A percentile compares a stretch with the other conserved stretches of the same genome.
These are phyloP conservation scores for Barypeithes pellucidus DNA, from an alignment of 2,888 invertebrate species.

Conservation along the genomic window DNA sequence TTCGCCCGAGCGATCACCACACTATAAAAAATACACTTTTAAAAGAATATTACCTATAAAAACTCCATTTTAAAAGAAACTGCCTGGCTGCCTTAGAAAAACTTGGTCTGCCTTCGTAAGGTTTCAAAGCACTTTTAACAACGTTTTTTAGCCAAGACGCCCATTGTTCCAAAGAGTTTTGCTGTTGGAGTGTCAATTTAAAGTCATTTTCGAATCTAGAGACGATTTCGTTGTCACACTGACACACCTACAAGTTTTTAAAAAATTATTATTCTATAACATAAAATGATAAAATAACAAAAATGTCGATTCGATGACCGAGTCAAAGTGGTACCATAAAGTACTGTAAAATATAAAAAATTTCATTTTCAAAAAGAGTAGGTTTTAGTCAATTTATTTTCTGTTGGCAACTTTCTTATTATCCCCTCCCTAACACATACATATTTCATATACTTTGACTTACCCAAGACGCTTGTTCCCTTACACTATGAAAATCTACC, in stretches of 20 bases:
- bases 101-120: conserved; percentile 87
- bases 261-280: not conserved
- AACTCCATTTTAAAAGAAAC: conserved; percentile 98
- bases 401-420: too few species aligned
- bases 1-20: not conserved
- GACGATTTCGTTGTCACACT: conserved; percentile 88
- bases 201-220: conserved; percentile 92
- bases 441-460: conserved; percentile 16
- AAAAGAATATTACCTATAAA: conserved; percentile 82
- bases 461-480: conserved; percentile 93
- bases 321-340: too few species aligned
- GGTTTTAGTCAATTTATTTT: too few species aligned
- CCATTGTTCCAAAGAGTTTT: conserved; percentile 97
- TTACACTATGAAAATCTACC: conserved; percentile 98
- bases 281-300: too few species aligned
- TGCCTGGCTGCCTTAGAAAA: conserved; percentile 91
- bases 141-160: conserved; percentile 97
- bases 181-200: conserved; percentile 91
- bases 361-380: too few species aligned
- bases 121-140: conserved; percentile 90
- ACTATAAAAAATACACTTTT: not conserved
- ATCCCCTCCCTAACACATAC: too few species aligned
- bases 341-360: too few species aligned
- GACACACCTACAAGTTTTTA: conserved; percentile 76
- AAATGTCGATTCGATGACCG: too few species aligned